phyloP scores from a whole-genome alignment of 2,797 vertebrate species.

The Tauraco hartlaubi region DNA sequence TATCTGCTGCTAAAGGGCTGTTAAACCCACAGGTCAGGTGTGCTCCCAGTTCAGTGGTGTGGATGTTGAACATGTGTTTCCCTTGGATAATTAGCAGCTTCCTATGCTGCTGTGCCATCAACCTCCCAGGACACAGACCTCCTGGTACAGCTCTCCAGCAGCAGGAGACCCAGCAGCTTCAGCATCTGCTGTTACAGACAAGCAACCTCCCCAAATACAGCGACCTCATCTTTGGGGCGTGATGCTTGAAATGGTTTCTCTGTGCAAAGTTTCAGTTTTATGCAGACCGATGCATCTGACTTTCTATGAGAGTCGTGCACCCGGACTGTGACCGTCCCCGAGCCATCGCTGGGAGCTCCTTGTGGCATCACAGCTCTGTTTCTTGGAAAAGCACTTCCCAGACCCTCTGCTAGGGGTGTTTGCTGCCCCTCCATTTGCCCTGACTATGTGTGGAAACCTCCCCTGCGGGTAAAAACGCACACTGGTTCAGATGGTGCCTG shows the following conservation, averaged over 20 bases:
- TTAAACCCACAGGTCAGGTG: fast-evolving
- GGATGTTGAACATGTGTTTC: fast-evolving
- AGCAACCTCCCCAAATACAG: no score
- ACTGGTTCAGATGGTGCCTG: fast-evolving
- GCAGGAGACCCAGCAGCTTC: background rate
- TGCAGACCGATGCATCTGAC: fast-evolving
- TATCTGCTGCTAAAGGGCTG: background rate
- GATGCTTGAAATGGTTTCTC: fast-evolving
- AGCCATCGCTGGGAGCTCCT: fast-evolving
- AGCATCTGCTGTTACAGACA: fast-evolving
- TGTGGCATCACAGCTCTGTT: background rate
- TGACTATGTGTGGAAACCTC: background rate
- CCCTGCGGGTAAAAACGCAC: fast-evolving
- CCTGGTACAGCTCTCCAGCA: fast-evolving
- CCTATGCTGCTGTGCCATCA: background rate
- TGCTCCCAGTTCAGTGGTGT: background rate
- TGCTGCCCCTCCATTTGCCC: background rate
- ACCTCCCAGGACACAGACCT: background rate
- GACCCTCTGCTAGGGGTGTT: background rate
- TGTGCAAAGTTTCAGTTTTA: background rate
- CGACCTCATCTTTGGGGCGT: fast-evolving
- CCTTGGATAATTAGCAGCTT: no score
- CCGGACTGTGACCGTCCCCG: background rate
- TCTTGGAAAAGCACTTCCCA: background rate
- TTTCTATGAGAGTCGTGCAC: fast-evolving